Base-by-base conservation (phyloP, 2,797 vertebrate genomes). In the Parotocinclus haroldoi region DNA sequence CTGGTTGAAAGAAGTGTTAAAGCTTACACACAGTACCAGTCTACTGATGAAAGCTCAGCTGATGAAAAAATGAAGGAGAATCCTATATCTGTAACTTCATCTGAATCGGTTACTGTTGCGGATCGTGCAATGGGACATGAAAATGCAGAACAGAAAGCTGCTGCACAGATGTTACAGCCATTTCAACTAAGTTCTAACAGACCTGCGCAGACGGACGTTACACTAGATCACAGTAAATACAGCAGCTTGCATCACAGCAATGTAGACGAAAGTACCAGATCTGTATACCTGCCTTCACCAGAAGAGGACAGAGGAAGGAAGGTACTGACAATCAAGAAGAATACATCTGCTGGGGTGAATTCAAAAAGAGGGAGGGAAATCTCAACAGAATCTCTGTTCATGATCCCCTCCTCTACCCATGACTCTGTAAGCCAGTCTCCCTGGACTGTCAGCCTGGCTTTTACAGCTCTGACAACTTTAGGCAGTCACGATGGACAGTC, bases 21-120 rank as follows among this genome's bases (percentile, higher is more conserved):
- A 52, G 36, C 9, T 51, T 75, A 82, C 50, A 27, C 37, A 46
- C 48, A 50, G 9, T 58, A 64, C 48, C 27, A 59, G 57, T n/a
- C 19, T 53, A 58, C 10, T 44, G 14, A 48, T 0, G 27, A 69
- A 57, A 71, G 65, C 72, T 58, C 4, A 13, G 70, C 71, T 56
- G 72, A 81, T 39, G 53, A 58, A 58, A 60, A 60, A 71, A 63
- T 62, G 66, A 58, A 76, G 69, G 76, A 16, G 54, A 49, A n/a
- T 49, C 11, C 46, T 0, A 2, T 49, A n/a, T 49, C n/a, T n/a
- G 12, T 14, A 13, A 3, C 7, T n/a, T 7, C 0, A 7, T n/a
- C 13, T 13, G 11, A 12, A 13, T 49, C 12, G 13, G 0, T 49
- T n/a, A 49, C 46, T 13, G 0, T n/a, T n/a, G n/a, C 46, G 1